Percentiles rank a stretch among this genome's conserved stretches.
Conservation (phyloP, 2,888 invertebrate genomes). For the Epinotia ramella region DNA sequence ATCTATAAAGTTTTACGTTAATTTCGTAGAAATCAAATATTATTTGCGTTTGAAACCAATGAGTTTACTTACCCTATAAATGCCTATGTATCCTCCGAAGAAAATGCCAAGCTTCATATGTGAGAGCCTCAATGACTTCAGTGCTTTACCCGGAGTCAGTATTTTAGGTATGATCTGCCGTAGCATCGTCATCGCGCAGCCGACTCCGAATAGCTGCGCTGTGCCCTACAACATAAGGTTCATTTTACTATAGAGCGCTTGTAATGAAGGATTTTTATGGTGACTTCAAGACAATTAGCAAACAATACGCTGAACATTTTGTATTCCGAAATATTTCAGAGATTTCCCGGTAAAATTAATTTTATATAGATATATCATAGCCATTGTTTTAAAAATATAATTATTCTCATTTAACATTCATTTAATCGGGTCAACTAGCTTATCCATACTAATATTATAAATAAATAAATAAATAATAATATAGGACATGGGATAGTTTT, state of each 20-base stretch:
- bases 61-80: slow-evolving; percentile 74
- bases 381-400: background rate
- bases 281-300: background rate
- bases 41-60: background rate
- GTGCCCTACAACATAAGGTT: slow-evolving; percentile 68
- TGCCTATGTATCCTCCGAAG: slow-evolving; percentile 83
- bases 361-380: background rate
- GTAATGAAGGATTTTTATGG: too few species aligned
- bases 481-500: too few species aligned
- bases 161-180: slow-evolving; percentile 73
- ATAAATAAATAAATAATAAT: too few species aligned
- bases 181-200: slow-evolving; percentile 78
- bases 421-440: background rate
- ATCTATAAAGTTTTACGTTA: background rate
- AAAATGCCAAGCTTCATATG: slow-evolving; percentile 79
- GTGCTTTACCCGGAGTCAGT: slow-evolving; percentile 75
- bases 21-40: background rate
- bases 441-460: background rate
- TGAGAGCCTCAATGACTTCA: slow-evolving; percentile 70
- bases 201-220: slow-evolving; percentile 77
- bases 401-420: background rate
- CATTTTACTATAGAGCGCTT: background rate
- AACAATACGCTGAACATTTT: background rate
- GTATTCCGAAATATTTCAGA: background rate
- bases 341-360: background rate